Conservation (phyloP, 2,888 invertebrate genomes). For the Caenorhabditis sp. region DNA sequence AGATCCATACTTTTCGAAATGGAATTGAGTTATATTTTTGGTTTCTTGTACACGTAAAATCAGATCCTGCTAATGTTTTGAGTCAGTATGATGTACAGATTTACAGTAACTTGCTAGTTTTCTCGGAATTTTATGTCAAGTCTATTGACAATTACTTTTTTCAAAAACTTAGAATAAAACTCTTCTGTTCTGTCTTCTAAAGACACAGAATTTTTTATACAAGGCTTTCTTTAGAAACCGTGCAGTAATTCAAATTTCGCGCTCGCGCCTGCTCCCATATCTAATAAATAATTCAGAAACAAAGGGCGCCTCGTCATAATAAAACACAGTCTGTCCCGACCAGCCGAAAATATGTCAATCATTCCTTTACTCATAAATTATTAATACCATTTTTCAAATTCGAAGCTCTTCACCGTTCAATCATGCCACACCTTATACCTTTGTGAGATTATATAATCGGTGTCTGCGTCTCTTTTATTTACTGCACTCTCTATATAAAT, state of each 20-base stretch:
- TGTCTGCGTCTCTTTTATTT: conserved; percentile 7
- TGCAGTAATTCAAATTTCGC: not conserved
- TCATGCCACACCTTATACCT: not conserved
- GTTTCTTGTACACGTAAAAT: too few relatives aligned
- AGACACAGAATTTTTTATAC: too few relatives aligned
- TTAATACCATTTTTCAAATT: not conserved
- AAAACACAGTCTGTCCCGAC: not conserved
- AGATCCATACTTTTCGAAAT: too few relatives aligned
- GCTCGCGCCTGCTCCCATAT: not conserved
- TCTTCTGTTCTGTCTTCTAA: too few relatives aligned
- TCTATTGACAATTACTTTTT: too few relatives aligned
- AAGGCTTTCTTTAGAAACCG: not conserved
- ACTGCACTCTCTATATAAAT: conserved; percentile 6
- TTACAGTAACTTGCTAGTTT: too few relatives aligned
- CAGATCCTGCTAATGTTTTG: too few relatives aligned
- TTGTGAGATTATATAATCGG: not conserved
- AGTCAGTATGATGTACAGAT: too few relatives aligned
- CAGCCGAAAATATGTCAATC: not conserved
- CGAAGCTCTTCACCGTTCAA: not conserved
- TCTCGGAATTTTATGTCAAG: too few relatives aligned
- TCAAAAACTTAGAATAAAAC: too few relatives aligned
- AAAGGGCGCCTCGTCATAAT: too few relatives aligned
- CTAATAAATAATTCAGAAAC: not conserved
- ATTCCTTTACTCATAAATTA: not conserved
- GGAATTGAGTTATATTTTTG: too few relatives aligned